Evolutionary conservation across 2,113 vertebrate species (phyloP), one percentile per base, ranked within the genome.

Genomic region (Saccopteryx leptura): DNA sequence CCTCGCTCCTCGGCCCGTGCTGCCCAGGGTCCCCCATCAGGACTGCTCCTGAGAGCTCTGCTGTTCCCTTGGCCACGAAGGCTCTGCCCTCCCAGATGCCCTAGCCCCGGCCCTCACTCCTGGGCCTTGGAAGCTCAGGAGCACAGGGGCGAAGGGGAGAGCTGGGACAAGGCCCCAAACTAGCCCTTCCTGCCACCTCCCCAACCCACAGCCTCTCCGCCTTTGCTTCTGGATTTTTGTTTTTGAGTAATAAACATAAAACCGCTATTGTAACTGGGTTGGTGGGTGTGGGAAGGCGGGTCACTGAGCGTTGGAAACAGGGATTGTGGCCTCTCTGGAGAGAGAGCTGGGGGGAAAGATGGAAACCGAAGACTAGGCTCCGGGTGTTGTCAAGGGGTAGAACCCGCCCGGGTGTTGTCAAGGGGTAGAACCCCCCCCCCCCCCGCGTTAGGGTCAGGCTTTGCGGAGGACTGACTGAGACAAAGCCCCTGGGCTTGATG

Each of bases 181-280:
- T 39, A 39, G 81, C 71, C 28, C 63, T 72, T 88, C 78, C 83
- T 88, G 71, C 78, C 56, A 28, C 74, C 75, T 92, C 71, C 94
- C 83, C 54, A 17, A 13, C 54, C 89, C 75, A 84, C 52, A 4
- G 23, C 65, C 46, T 90, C 28, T 65, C 78, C 85, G 93, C 66
- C 76, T 97, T 90, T 91, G 97, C 97, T 97, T 97, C 96, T 97
- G 97, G 84, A 97, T 95, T 97, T 96, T 98, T 96, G 87, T 87
- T 98, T 98, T 97, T 96, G 96, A 97, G 96, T 97, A 98, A 97
- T 98, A 98, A 98, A 98, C 83, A 85, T 94, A 97, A 96, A 97
- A 95, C 96, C 93, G 79, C 52, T 87, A 95, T 94, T 97, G 95
- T 96, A 98, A 96, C 90, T 90, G 87, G 93, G 91, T 80, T 93